phyloP scores from a whole-genome alignment of 53 echinoderm and acorn worm genomes.

The Arbacia lixula region DNA sequence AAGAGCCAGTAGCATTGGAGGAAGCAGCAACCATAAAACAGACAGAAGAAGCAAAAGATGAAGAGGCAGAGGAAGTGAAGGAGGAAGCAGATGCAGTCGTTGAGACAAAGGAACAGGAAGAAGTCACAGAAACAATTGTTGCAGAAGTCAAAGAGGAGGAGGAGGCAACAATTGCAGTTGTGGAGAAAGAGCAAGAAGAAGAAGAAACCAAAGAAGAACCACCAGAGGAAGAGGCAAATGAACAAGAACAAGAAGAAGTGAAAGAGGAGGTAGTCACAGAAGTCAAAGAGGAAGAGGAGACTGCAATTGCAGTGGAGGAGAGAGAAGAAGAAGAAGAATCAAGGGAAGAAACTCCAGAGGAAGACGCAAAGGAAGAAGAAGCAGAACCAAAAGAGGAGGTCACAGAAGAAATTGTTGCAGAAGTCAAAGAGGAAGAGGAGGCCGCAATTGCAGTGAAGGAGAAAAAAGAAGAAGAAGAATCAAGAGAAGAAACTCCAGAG shows the following conservation, averaged over 20 bases:
- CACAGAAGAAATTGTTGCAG: neutral
- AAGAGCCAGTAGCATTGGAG: neutral
- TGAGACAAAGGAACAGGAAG: neutral
- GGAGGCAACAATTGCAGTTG: neutral
- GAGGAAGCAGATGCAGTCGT: neutral
- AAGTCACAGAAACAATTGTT: neutral
- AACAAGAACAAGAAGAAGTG: too few relatives aligned
- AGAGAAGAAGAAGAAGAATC: neutral
- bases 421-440: neutral
- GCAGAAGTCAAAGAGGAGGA: neutral
- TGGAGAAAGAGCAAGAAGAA: neutral
- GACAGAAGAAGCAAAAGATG: neutral
- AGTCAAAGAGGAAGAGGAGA: neutral
- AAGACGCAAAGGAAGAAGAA: neutral
- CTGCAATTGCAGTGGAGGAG: neutral
- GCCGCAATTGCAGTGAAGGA: too few relatives aligned
- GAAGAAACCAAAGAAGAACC: neutral
- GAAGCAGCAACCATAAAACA: neutral
- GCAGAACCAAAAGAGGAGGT: neutral
- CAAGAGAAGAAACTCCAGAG: neutral
- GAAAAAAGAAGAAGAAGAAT: neutral
- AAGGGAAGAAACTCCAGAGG: neutral
- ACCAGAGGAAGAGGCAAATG: too few relatives aligned
- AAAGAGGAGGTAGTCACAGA: neutral
- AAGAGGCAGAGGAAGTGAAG: constrained; percentile 10